These are phyloP conservation scores for Falco columbarius DNA, from an alignment of 2,797 vertebrate species.

Conservation along the genomic window DNA sequence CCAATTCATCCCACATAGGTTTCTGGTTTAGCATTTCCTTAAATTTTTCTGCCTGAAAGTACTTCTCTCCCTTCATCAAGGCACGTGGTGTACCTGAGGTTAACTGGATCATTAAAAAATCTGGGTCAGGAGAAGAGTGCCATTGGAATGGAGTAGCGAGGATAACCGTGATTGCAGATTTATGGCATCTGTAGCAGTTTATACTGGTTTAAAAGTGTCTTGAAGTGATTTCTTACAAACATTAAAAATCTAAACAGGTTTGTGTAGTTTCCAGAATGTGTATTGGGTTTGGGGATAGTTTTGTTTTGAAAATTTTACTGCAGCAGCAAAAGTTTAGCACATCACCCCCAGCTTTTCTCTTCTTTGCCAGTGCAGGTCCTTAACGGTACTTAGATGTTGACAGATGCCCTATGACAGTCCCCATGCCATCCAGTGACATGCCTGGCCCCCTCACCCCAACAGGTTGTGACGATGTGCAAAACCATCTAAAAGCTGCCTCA, in stretches of 20 bases:
- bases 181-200: neutral
- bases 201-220: neutral
- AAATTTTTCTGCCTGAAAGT: neutral
- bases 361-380: neutral
- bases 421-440: neutral
- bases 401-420: neutral
- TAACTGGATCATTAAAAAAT: neutral
- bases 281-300: neutral
- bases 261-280: neutral
- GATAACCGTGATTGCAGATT: neutral
- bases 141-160: neutral
- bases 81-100: neutral
- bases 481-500: neutral
- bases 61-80: neutral
- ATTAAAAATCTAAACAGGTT: neutral
- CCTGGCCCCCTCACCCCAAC: rapidly evolving
- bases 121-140: neutral
- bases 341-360: neutral
- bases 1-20: neutral
- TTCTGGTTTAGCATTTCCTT: neutral
- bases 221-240: neutral
- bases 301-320: neutral
- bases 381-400: neutral
- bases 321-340: neutral
- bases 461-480: neutral